These are phyloP conservation scores for Ladona fulva DNA, from an alignment of 1,140 invertebrate species.

Conservation along the genomic window DNA sequence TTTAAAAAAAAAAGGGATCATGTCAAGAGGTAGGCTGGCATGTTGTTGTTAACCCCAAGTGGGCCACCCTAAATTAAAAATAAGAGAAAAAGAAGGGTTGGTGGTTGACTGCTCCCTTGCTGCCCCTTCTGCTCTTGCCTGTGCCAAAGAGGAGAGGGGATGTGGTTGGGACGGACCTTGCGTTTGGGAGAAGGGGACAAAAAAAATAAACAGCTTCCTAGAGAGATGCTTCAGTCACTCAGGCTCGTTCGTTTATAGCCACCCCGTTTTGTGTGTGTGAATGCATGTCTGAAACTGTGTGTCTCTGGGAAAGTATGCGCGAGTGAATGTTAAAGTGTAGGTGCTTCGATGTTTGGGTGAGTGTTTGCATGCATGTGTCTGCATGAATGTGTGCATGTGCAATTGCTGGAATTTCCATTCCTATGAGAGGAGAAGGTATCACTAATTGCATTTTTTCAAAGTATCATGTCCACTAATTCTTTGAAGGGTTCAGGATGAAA, in stretches of 20 bases:
- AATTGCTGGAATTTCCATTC: constrained; percentile 1
- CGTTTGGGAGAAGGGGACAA: background rate
- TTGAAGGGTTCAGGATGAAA: background rate
- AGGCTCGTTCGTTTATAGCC: background rate
- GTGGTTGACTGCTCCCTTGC: background rate
- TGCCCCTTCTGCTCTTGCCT: background rate
- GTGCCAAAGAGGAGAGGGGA: background rate
- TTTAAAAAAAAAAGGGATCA: background rate
- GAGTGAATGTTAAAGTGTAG: background rate
- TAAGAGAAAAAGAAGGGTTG: background rate
- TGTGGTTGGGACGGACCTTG: background rate
- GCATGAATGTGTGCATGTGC: background rate
- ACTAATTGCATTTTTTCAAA: constrained; percentile 10
- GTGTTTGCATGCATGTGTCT: background rate
- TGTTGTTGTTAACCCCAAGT: background rate
- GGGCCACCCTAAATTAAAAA: background rate
- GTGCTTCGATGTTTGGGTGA: background rate
- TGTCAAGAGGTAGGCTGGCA: background rate
- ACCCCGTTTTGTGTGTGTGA: background rate
- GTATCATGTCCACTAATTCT: constrained; percentile 9
- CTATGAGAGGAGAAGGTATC: constrained; percentile 4
- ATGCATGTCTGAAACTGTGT: too few relatives aligned
- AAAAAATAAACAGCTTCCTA: background rate
- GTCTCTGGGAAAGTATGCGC: background rate
- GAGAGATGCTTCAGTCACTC: constrained; percentile 7